phyloP scores from a whole-genome alignment of 2,113 vertebrate genomes.

The Anguilla japonica region DNA sequence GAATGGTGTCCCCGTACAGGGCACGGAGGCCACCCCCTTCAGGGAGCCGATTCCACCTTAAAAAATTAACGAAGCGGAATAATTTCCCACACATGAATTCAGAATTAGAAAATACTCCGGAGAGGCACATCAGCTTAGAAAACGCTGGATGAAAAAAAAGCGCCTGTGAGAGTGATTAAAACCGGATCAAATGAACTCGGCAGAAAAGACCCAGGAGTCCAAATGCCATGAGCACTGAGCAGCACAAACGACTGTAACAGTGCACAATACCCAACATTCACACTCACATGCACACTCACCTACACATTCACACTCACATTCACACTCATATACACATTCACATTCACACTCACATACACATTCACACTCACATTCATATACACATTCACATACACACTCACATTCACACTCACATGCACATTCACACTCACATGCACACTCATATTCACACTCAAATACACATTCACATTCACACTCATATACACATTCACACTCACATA shows the following conservation, averaged over 20 bases:
- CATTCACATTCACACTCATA: too few relatives aligned
- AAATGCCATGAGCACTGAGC: neutral
- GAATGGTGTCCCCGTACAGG: neutral
- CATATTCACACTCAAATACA: neutral
- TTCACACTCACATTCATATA: too few relatives aligned
- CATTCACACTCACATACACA: neutral
- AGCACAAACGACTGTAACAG: neutral
- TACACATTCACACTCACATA: too few relatives aligned
- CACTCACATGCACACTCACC: too few relatives aligned
- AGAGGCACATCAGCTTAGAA: neutral
- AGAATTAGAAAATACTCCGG: neutral
- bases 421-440: too few relatives aligned
- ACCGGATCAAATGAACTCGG: neutral
- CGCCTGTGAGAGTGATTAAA: neutral
- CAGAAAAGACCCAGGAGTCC: neutral
- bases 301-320: neutral
- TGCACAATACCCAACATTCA: neutral
- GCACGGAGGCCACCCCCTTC: neutral
- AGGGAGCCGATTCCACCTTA: neutral
- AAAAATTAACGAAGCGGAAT: neutral
- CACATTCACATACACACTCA: neutral
- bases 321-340: neutral
- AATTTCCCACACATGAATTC: neutral
- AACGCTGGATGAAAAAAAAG: neutral
- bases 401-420: too few relatives aligned